These are phyloP conservation scores for rabbit (Oryctolagus cuniculus) DNA, from an alignment of 2,113 vertebrate species.

Conservation along the genomic window mOryCun1.1 NC_091443.1:11727501-11728000, in stretches of 20 bases:
- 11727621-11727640: background rate
- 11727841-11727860: background rate
- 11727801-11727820: background rate
- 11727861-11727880: background rate
- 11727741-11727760: background rate
- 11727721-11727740: accelerated
- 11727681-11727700: accelerated
- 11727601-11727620: background rate
- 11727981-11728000: no score
- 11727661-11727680: background rate
- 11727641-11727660: background rate
- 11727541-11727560: background rate
- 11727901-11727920: background rate
- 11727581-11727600: background rate
- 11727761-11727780: background rate
- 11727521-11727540: background rate
- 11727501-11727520: no score
- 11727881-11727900: background rate
- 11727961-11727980: background rate
- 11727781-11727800: background rate
- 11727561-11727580: background rate
- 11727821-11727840: background rate
- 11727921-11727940: background rate
- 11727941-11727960: background rate
- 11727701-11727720: accelerated